Percentiles rank a stretch among this genome's conserved stretches.
These are phyloP conservation scores for Serripes groenlandicus DNA, from an alignment of 2,888 invertebrate species.

Conservation along the genomic window DNA sequence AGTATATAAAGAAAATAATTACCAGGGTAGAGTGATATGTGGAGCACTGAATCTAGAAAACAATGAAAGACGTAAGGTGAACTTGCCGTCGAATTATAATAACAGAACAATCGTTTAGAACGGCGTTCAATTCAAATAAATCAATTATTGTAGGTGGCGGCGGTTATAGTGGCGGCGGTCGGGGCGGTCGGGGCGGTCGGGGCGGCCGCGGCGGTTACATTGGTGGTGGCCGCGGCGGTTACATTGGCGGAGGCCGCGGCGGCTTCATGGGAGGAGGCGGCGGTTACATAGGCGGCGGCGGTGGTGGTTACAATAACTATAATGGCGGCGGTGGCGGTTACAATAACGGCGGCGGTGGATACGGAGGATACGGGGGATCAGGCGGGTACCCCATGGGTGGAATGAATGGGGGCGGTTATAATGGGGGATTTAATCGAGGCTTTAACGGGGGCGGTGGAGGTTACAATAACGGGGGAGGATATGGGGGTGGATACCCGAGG, in stretches of 20 bases:
- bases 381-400: constrained; percentile 25
- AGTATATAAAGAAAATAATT: no score
- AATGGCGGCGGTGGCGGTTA: constrained; percentile 10
- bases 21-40: no score
- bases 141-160: background rate
- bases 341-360: constrained; percentile 26
- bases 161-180: background rate
- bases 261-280: background rate
- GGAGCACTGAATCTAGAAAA: no score
- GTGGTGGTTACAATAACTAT: background rate
- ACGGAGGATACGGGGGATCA: background rate
- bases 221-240: background rate
- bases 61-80: no score
- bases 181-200: background rate
- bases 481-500: background rate
- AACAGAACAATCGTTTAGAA: no score
- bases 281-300: constrained; percentile 1
- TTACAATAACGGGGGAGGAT: background rate
- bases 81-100: no score
- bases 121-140: background rate
- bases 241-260: background rate
- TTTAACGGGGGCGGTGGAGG: constrained; percentile 14
- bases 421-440: constrained; percentile 8
- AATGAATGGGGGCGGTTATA: constrained; percentile 3
- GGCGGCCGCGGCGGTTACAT: background rate